Base-by-base conservation (phyloP, 1,140 invertebrate genomes). In the Metopolophium dirhodum region DNA sequence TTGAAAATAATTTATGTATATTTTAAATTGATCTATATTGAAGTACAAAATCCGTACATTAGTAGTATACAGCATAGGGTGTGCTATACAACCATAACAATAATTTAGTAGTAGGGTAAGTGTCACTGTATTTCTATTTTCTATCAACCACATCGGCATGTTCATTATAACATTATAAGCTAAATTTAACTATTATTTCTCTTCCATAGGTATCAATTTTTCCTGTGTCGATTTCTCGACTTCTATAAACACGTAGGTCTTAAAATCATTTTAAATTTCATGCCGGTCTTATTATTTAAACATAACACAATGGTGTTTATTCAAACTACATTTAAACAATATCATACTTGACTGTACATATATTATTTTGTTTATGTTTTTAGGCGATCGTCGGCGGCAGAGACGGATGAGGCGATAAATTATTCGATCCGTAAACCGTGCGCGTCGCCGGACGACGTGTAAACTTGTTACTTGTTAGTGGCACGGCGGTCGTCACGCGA, bases 401-500 rank as follows among this genome's bases (percentile, higher is more conserved):
- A 61, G 41, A 7, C 57, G 18, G 61, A 68, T 1, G 61, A 37
- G 61, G n/a, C 61, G 47, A 92, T 92, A 92, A 92, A 82, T 92
- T 54, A 92, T 51, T 2, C n/a, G 91, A 83, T 92, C 49, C 88
- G 87, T 54, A 37, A 35, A 88, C 11, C 8, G 35, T 22, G 26
- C 47, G 49, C 51, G 47, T 26, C 89, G 22, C 30, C 30, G 57
- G 41, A 68, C 85, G 61, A n/a, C 77, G 91, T 91, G 68, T 83
- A 82, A 82, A 37, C 68, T 83, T 83, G 68, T 83, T 51, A 51
- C 68, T 83, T 83, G 77, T 92, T 83, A 51, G 61, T 23, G 45
- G 61, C 20, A n/a, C 37, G 88, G 45, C 23, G 51, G 51, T 89
- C 51, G 68, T 82, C 91, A 92, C 91, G 91, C 77, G 41, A 77